These are phyloP conservation scores for Exephanes ischioxanthus DNA, from an alignment of 2,888 invertebrate genomes.

Conservation along the genomic window DNA sequence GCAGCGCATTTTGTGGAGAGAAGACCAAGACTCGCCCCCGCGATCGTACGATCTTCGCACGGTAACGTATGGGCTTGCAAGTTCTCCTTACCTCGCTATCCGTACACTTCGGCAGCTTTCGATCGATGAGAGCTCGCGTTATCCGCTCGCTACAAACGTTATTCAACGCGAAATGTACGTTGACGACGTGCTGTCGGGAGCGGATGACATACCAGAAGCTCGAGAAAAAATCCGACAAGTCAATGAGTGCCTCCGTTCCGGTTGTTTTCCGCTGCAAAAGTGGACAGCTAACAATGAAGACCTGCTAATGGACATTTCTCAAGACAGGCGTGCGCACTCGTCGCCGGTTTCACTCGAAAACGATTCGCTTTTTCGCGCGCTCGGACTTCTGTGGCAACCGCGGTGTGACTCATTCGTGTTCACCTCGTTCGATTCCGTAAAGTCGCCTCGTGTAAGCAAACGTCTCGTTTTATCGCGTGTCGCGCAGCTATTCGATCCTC, in stretches of 20 bases:
- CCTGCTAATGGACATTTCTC: slow-evolving; percentile 15
- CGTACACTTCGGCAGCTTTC: slow-evolving; percentile 47
- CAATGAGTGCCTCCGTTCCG: slow-evolving; percentile 29
- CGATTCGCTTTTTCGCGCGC: slow-evolving; percentile 36
- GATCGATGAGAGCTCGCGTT: slow-evolving; percentile 25
- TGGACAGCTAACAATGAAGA: slow-evolving; percentile 48
- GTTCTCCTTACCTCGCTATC: too few species aligned
- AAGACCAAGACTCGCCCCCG: too few species aligned
- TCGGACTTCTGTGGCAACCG: slow-evolving; percentile 58
- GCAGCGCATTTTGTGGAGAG: too few species aligned
- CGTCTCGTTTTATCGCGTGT: slow-evolving; percentile 43
- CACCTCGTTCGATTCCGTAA: neutral
- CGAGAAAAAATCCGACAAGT: slow-evolving; percentile 42
- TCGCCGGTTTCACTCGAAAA: slow-evolving; percentile 6
- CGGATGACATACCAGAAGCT: slow-evolving; percentile 31
- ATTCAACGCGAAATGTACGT: slow-evolving; percentile 56
- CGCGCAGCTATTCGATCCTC: slow-evolving; percentile 59
- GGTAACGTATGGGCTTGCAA: too few species aligned
- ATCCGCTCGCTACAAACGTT: slow-evolving; percentile 33
- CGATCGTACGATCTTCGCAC: too few species aligned
- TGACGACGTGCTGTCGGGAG: slow-evolving; percentile 62
- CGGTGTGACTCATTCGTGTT: slow-evolving; percentile 53
- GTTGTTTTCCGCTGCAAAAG: slow-evolving; percentile 55
- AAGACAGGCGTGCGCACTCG: neutral
- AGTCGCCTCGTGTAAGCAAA: slow-evolving; percentile 30